Evolutionary conservation across 2,888 invertebrate genomes (phyloP).

Genomic region (Amblyjoppa fuscipennis): DNA sequence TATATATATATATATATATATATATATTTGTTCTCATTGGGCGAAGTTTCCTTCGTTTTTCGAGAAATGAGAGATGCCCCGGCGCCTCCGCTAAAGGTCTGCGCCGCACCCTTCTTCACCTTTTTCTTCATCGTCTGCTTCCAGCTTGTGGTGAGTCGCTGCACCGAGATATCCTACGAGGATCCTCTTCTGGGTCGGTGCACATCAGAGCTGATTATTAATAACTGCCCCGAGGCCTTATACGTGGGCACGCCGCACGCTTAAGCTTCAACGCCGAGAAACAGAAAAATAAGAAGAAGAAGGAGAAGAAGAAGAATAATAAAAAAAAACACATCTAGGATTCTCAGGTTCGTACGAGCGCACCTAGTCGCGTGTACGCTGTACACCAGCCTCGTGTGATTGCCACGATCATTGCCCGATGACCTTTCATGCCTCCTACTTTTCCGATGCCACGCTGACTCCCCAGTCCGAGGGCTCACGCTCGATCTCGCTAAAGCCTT

Average conservation of each 20-base stretch:
- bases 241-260: slow-evolving; percentile 70
- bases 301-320: not conserved
- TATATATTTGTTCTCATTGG: not conserved
- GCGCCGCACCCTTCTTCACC: slow-evolving; percentile 70
- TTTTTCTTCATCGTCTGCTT: slow-evolving; percentile 70
- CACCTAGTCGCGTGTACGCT: slow-evolving; percentile 63
- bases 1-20: too few relatives aligned
- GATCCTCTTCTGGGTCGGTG: slow-evolving; percentile 73
- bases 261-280: slow-evolving; percentile 20
- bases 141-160: slow-evolving; percentile 56
- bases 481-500: slow-evolving; percentile 48
- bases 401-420: slow-evolving; percentile 70
- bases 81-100: slow-evolving; percentile 67
- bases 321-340: slow-evolving; percentile 59
- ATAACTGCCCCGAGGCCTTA: slow-evolving; percentile 73
- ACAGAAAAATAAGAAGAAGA: not conserved
- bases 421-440: slow-evolving; percentile 63
- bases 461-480: slow-evolving; percentile 45
- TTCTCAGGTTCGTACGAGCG: slow-evolving; percentile 65
- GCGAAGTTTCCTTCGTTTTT: not conserved
- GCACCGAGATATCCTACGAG: slow-evolving; percentile 61
- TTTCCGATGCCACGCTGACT: slow-evolving; percentile 51
- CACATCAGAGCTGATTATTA: slow-evolving; percentile 72
- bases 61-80: not conserved
- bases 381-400: slow-evolving; percentile 60